phyloP scores from a whole-genome alignment of 2,113 vertebrate species.

The Cynocephalus volans region DNA sequence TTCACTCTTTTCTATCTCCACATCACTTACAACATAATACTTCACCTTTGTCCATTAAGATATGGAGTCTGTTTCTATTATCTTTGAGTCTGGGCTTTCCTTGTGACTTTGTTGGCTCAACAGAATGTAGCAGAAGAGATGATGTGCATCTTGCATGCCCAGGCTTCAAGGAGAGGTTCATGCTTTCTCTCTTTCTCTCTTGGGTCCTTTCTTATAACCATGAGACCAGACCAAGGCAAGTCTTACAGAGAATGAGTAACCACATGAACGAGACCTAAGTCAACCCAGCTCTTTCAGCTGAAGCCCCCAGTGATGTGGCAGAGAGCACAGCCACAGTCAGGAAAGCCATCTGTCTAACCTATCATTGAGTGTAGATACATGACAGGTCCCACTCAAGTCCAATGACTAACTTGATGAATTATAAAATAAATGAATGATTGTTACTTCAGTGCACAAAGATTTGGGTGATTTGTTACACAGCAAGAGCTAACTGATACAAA shows the following conservation, averaged over 20 bases:
- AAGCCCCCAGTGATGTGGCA: rapidly evolving
- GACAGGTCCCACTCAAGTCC: background rate
- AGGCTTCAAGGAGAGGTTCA: rapidly evolving
- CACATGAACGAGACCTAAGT: rapidly evolving
- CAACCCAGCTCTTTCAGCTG: background rate
- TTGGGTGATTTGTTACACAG: background rate
- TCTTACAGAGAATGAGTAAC: background rate
- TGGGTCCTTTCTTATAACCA: rapidly evolving
- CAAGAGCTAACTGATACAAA: too few relatives aligned
- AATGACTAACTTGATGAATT: background rate
- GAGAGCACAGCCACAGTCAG: background rate
- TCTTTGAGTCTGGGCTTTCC: background rate
- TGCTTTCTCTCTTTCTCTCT: background rate
- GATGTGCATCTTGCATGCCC: rapidly evolving
- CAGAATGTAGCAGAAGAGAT: rapidly evolving
- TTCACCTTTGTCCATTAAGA: rapidly evolving
- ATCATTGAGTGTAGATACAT: too few relatives aligned
- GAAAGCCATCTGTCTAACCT: rapidly evolving
- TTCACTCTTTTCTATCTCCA: too few relatives aligned
- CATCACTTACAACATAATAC: rapidly evolving
- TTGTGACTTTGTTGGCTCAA: background rate
- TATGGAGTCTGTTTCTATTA: background rate
- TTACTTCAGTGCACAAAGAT: background rate
- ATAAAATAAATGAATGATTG: background rate
- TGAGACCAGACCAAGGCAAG: rapidly evolving